A percentile compares a stretch with the other conserved stretches of the same genome.
Evolutionary conservation across 2,113 vertebrate species (phyloP).

Genomic region (Scomber japonicus): DNA sequence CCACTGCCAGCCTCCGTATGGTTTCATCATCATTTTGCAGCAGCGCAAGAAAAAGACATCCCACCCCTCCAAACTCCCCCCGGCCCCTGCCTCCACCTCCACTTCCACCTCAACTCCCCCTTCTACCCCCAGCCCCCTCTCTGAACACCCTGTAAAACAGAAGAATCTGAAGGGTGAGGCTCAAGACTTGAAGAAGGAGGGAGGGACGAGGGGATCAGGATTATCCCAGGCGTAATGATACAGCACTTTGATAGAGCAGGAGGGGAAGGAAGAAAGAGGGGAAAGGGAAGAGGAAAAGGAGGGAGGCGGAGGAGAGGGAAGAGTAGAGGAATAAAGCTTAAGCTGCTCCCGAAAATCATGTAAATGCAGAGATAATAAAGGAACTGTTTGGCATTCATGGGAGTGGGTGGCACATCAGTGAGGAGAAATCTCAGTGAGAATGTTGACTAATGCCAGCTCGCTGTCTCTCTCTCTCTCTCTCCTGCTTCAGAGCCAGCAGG

Average conservation of each 20-base stretch:
- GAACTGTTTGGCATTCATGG: constrained; percentile 83
- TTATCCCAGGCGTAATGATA: constrained; percentile 74
- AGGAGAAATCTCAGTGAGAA: constrained; percentile 70
- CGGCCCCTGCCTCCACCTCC: not conserved
- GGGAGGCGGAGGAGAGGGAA: constrained; percentile 3
- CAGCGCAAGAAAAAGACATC: constrained; percentile 59
- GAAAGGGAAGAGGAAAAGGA: constrained; percentile 1
- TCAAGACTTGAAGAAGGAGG: constrained; percentile 39
- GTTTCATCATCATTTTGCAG: constrained; percentile 82
- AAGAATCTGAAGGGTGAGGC: constrained; percentile 60
- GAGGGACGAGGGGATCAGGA: constrained; percentile 62
- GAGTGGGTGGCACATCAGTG: constrained; percentile 77
- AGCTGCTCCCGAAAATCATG: constrained; percentile 78
- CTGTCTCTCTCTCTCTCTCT: constrained; percentile 14
- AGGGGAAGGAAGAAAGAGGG: constrained; percentile 14
- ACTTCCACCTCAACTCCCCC: not conserved
- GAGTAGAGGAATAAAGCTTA: constrained; percentile 68
- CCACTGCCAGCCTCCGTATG: constrained; percentile 79
- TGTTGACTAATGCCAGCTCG: constrained; percentile 63
- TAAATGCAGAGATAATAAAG: constrained; percentile 84
- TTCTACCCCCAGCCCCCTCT: not conserved
- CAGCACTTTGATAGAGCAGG: constrained; percentile 64
- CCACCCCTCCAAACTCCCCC: not conserved
- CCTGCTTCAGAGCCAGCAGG: constrained; percentile 62
- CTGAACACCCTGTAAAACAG: constrained; percentile 59